Conservation (phyloP, 2,113 vertebrate genomes). For the Marmota flaviventris region DNA sequence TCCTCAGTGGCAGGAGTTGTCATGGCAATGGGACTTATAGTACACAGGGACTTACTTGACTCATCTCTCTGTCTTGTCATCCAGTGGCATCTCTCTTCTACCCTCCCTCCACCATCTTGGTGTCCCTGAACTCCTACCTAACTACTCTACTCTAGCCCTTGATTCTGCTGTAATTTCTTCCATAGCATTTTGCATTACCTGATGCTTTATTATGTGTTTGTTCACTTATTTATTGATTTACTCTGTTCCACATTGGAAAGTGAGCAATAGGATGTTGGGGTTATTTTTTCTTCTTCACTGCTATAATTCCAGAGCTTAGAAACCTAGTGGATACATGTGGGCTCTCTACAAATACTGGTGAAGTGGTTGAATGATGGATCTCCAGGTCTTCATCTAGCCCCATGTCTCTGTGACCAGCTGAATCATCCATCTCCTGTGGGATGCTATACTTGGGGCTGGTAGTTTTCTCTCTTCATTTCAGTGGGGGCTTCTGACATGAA, state of each 20-base stretch:
- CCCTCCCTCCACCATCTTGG: no score
- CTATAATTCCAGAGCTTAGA: neutral
- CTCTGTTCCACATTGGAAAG: neutral
- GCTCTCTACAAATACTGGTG: neutral
- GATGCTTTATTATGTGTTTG: neutral
- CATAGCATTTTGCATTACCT: neutral
- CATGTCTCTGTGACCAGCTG: neutral
- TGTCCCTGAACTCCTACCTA: no score
- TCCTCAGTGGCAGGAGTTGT: no score
- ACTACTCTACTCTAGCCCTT: neutral
- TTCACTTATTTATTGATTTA: neutral
- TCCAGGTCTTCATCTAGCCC: neutral
- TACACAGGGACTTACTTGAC: no score
- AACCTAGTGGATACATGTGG: neutral
- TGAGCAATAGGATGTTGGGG: no score
- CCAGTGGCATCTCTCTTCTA: no score
- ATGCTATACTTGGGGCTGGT: neutral
- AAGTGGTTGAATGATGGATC: neutral
- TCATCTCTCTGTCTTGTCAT: no score
- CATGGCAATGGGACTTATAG: no score
- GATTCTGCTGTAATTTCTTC: accelerated
- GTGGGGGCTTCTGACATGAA: neutral
- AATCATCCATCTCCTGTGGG: no score
- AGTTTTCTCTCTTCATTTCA: neutral
- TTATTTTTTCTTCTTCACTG: neutral